Conservation (phyloP, 1,140 invertebrate species). For the Tenebrio molitor region DNA sequence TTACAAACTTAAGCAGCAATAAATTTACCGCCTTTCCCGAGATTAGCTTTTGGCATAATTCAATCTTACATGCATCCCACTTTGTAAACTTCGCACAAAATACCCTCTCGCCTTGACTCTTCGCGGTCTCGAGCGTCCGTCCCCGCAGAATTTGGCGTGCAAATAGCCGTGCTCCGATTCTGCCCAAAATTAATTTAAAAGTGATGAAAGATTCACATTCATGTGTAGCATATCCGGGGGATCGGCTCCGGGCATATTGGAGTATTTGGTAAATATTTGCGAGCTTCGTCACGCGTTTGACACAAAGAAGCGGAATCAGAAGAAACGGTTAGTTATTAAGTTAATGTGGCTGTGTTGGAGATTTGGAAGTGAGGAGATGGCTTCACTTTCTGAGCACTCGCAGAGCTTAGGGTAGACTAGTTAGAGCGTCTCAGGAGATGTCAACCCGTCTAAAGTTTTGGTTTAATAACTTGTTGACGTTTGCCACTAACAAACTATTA, state of each 20-base stretch:
- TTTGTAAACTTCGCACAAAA: neutral
- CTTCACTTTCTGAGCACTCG: slow-evolving; percentile 1
- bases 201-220: no score
- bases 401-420: neutral
- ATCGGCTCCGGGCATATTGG: no score
- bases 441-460: slow-evolving; percentile 15
- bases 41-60: neutral
- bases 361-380: neutral
- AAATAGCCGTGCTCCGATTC: no score
- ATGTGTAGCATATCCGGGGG: no score
- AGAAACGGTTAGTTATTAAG: neutral
- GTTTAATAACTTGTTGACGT: slow-evolving; percentile 40
- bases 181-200: no score
- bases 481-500: slow-evolving; percentile 38
- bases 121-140: neutral
- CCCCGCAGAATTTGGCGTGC: no score
- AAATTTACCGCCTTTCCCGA: neutral
- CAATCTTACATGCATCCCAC: neutral
- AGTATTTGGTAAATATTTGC: slow-evolving; percentile 13
- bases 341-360: neutral
- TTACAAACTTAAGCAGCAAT: neutral
- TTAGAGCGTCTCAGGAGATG: slow-evolving; percentile 11
- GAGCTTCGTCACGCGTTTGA: neutral
- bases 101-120: no score
- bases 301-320: neutral